phyloP scores from a whole-genome alignment of 2,888 invertebrate species.

The Spodoptera picta region DNA sequence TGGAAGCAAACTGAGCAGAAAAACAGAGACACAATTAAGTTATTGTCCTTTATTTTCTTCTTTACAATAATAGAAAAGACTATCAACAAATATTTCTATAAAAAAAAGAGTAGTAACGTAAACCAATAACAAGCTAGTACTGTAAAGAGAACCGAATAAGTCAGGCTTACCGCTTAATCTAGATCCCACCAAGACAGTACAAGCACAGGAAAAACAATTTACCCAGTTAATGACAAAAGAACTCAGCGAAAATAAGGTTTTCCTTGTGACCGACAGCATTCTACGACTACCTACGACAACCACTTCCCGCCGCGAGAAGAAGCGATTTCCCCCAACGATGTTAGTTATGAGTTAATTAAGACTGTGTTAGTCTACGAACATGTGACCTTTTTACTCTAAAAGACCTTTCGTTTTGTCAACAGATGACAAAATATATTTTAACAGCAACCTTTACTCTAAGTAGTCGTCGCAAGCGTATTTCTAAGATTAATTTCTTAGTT shows the following conservation, averaged over 20 bases:
- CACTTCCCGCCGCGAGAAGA: slow-evolving; percentile 52
- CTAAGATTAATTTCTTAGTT: too few species aligned
- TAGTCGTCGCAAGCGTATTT: too few species aligned
- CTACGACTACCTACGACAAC: slow-evolving; percentile 40
- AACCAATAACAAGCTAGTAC: slow-evolving; percentile 61
- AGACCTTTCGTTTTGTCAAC: slow-evolving; percentile 15
- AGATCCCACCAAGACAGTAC: slow-evolving; percentile 71
- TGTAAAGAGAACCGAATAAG: slow-evolving; percentile 64
- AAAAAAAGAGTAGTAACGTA: slow-evolving; percentile 46
- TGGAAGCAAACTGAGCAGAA: too few species aligned
- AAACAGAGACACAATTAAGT: too few species aligned
- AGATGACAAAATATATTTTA: neutral
- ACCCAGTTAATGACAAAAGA: slow-evolving; percentile 76
- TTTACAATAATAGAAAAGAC: neutral
- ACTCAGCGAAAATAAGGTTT: slow-evolving; percentile 70
- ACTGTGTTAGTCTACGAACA: slow-evolving; percentile 28
- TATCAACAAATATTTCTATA: neutral
- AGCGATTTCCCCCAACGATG: slow-evolving; percentile 50
- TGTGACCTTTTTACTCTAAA: slow-evolving; percentile 30
- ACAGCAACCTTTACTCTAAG: neutral
- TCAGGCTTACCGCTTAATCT: slow-evolving; percentile 76
- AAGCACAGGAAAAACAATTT: slow-evolving; percentile 78
- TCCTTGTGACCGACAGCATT: slow-evolving; percentile 60
- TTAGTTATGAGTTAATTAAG: slow-evolving; percentile 57
- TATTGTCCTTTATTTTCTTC: neutral